Evolutionary conservation across 37 sponge, comb jelly and placozoan species (phyloP), one percentile per base, ranked within the genome.

Genomic region (Ianthella basta): DNA sequence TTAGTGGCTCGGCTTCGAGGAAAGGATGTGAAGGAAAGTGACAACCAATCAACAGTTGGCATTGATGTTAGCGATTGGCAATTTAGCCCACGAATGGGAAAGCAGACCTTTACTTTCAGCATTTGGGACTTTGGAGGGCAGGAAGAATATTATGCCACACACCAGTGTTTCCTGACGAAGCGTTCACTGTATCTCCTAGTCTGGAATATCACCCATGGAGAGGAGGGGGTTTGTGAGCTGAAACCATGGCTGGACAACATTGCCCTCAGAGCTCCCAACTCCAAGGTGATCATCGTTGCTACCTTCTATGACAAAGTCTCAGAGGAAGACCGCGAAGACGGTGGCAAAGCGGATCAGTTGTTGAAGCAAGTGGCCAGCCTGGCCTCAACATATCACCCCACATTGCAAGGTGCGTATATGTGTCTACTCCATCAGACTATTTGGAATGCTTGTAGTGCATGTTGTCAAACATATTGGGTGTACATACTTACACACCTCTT

Each of bases 111-210:
- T 59, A 64, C 88, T 19, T 95, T 92, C 80, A 89, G 83, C 56
- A 89, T 91, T 39, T 95, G 96, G 96, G 96, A 95, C 54, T 92
- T 97, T 83, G 98, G 94, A 38, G 98, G 98, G 0, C 95, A 95
- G 77, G 91, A 94, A 70, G 97, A 94, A 79, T 97, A 94, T 82
- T 97, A 97, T 77, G 98, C 98, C 33, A 95, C 93, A n/a, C 93
- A 95, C 82, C 98, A 97, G 90, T 97, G 98, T 85, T 95, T 97
- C 86, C 79, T 97, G 55, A 90, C 98, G 10, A 78, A 92, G 56
- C 94, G 94, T 56, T 94, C 98, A 24, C 91, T 97, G 72, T 97
- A 95, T 67, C 87, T 97, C 59, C 86, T 97, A 2, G 84, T 94
- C 63, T 97, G 88, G 81, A 92, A 91, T 53, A 63, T 95, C 56